Percentiles rank a stretch among this genome's conserved stretches.
These are phyloP conservation scores for Gymnocephalus cernua DNA, from an alignment of 2,113 vertebrate genomes.

Conservation along the genomic window DNA sequence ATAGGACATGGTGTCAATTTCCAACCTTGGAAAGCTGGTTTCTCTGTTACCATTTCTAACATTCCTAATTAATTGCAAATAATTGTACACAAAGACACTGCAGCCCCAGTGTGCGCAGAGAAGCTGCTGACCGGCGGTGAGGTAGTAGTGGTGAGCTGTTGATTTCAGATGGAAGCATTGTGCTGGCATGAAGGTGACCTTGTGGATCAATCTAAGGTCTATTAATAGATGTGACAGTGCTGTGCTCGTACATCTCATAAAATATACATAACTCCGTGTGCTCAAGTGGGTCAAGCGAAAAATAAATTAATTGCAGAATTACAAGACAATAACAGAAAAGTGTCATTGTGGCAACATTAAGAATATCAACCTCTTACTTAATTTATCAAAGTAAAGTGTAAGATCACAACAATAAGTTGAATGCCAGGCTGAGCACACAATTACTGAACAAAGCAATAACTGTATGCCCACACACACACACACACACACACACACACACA, in stretches of 20 bases:
- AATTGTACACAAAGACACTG: slow-evolving; percentile 28
- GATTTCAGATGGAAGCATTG: slow-evolving; percentile 58
- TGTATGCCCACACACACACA: neutral
- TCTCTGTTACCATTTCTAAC: slow-evolving; percentile 29
- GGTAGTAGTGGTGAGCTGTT: slow-evolving; percentile 23
- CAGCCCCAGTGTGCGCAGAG: neutral
- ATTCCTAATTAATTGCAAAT: slow-evolving; percentile 49
- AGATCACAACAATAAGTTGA: slow-evolving; percentile 12
- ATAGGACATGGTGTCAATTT: slow-evolving; percentile 23
- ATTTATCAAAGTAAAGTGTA: slow-evolving; percentile 16
- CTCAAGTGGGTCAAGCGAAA: slow-evolving; percentile 35
- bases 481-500: neutral
- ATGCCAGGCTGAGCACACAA: slow-evolving; percentile 12
- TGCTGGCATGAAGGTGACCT: slow-evolving; percentile 80
- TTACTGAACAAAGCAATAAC: slow-evolving; percentile 43
- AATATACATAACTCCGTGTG: slow-evolving; percentile 6
- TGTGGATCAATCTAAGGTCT: slow-evolving; percentile 69
- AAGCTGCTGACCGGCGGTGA: slow-evolving; percentile 27
- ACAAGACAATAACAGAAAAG: neutral
- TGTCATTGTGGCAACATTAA: neutral
- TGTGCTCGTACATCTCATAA: slow-evolving; percentile 35
- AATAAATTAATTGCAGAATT: slow-evolving; percentile 1
- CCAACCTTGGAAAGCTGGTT: slow-evolving; percentile 15
- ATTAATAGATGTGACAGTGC: slow-evolving; percentile 55
- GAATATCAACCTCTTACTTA: neutral